phyloP scores from a whole-genome alignment of 2,113 vertebrate genomes.

The Mola mola region DNA sequence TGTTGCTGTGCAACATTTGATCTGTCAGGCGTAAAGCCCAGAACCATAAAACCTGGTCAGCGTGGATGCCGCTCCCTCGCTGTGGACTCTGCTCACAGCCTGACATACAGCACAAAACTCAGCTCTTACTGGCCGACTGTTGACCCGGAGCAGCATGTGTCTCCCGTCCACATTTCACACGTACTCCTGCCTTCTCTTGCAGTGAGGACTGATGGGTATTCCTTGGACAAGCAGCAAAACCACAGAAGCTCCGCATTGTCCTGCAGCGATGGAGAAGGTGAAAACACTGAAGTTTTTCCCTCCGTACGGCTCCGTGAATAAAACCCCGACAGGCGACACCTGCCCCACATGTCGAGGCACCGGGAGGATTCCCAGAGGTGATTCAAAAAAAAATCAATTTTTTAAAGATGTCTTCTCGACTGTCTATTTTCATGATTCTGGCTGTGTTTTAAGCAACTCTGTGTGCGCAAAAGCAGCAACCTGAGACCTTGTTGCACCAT shows the following conservation, averaged over 20 bases:
- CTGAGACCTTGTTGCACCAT: fast-evolving
- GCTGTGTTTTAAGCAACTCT: no score
- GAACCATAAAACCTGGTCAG: no score
- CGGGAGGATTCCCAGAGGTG: conserved; percentile 85
- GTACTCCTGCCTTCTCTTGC: neutral
- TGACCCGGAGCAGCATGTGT: no score
- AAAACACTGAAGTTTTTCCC: conserved; percentile 36
- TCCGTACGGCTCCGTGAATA: conserved; percentile 63
- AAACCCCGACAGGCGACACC: conserved; percentile 3
- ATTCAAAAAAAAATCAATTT: no score
- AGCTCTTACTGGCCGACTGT: conserved; percentile 6
- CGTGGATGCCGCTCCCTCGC: neutral
- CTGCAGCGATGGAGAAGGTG: conserved; percentile 16
- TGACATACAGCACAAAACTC: neutral
- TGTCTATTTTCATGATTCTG: neutral
- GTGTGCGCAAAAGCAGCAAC: no score
- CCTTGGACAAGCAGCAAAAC: neutral
- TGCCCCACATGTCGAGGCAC: conserved; percentile 89
- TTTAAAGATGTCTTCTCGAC: no score
- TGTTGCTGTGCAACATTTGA: no score
- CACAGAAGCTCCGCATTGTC: conserved; percentile 31
- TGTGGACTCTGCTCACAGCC: conserved; percentile 20
- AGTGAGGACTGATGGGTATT: conserved; percentile 9
- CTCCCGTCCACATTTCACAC: neutral
- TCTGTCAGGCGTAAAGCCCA: no score